These are phyloP conservation scores for Cremastinae sp. DNA, from an alignment of 2,888 invertebrate species.

Conservation along the genomic window DNA sequence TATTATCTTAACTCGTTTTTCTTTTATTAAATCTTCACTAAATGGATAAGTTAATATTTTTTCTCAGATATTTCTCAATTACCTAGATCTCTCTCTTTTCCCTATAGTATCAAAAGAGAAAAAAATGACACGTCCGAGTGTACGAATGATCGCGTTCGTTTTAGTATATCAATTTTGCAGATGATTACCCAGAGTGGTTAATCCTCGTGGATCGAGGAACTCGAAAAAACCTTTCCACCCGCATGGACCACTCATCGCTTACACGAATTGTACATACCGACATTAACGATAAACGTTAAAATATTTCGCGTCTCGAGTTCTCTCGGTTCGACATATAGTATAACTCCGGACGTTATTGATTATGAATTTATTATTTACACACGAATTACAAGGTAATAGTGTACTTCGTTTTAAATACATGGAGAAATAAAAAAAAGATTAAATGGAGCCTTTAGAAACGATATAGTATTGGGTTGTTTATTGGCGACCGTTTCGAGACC, in stretches of 20 bases:
- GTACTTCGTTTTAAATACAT: slow-evolving; percentile 10
- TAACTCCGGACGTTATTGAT: slow-evolving; percentile 47
- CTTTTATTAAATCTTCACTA: slow-evolving; percentile 22
- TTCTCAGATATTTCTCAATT: slow-evolving; percentile 56
- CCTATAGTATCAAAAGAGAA: slow-evolving; percentile 65
- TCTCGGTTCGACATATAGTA: slow-evolving; percentile 27
- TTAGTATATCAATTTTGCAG: slow-evolving; percentile 12
- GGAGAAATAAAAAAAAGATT: slow-evolving; percentile 3
- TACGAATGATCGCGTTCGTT: not conserved
- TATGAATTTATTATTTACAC: slow-evolving; percentile 59
- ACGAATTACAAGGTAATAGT: slow-evolving; percentile 51
- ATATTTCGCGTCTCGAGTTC: slow-evolving; percentile 26
- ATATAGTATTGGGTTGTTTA: not conserved
- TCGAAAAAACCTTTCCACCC: slow-evolving; percentile 15
- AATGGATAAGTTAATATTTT: slow-evolving; percentile 40
- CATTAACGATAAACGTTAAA: slow-evolving; percentile 20
- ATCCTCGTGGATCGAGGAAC: slow-evolving; percentile 23
- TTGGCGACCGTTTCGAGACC: slow-evolving; percentile 19
- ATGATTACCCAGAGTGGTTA: not conserved
- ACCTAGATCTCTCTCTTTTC: slow-evolving; percentile 53
- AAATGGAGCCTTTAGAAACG: not conserved
- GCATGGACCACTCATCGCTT: slow-evolving; percentile 19
- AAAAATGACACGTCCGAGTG: slow-evolving; percentile 48
- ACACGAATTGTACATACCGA: slow-evolving; percentile 8
- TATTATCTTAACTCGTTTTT: slow-evolving; percentile 7